phyloP scores from a whole-genome alignment of 2,113 vertebrate genomes.

The Balaenoptera acutorostrata region DNA sequence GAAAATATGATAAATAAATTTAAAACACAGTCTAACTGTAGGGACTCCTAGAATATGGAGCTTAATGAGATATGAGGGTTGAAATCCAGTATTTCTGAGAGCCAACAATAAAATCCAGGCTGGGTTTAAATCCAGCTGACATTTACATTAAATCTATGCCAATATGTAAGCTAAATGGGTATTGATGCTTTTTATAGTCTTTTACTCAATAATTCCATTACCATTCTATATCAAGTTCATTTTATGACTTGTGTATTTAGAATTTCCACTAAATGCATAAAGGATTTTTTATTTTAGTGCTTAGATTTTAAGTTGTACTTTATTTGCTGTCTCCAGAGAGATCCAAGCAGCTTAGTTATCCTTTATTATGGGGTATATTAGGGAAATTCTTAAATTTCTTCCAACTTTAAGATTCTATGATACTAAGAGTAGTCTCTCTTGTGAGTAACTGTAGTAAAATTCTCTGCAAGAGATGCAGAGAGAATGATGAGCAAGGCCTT shows the following conservation, averaged over 20 bases:
- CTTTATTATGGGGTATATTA: background rate
- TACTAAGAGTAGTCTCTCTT: constrained; percentile 23
- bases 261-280: background rate
- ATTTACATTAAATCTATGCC: background rate
- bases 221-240: background rate
- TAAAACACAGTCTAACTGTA: background rate
- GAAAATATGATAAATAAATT: background rate
- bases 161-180: background rate
- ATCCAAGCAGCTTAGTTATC: background rate
- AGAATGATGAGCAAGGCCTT: background rate
- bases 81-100: background rate
- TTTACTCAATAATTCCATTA: constrained; percentile 11
- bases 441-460: background rate
- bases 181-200: background rate
- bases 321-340: background rate
- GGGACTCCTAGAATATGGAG: background rate
- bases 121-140: background rate
- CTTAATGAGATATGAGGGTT: background rate
- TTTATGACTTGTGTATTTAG: background rate
- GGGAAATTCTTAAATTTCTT: background rate
- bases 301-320: background rate
- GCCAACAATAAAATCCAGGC: background rate
- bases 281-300: background rate
- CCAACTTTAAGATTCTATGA: background rate
- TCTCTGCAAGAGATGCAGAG: background rate